Base-by-base conservation (phyloP, 1,140 invertebrate species). In the Augochlora pura region DNA sequence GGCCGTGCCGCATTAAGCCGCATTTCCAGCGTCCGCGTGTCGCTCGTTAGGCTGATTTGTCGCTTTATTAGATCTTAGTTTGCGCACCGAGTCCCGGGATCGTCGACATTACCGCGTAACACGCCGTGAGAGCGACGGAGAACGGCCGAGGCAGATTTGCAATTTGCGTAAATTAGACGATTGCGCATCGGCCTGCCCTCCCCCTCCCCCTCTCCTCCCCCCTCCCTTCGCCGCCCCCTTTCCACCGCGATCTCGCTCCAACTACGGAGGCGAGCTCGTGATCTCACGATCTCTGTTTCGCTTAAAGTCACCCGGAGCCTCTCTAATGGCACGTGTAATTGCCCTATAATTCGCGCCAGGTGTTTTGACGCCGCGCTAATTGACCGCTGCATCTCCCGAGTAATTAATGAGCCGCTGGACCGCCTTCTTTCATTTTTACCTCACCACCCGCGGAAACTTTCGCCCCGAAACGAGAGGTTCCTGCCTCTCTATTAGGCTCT, bases 51-150 rank as follows among this genome's bases (percentile, higher is more conserved):
- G 73, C 88, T 93, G 91, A 93, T 93, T 93, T 92, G 91, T 93
- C 88, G 92, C 91, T 93, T 93, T 93, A 92, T 92, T 92, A 92
- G 91, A 92, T 92, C 91, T 92, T 92, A 91, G 89, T 88, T 91
- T 88, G 84, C 77, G 75, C 52, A 71, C 66, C 66, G 59, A 27
- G 49, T 69, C 64, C 63, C 57, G 70, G 69, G 80, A 88, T 84
- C 75, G 78, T 71, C 80, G 70, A 83, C 82, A 85, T 86, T 83
- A 77, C 67, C 67, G 63, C 70, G 60, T 52, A 46, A 73, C 72
- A 54, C 57, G 72, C 59, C 77, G 70, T 42, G 66, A 68, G 66
- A 65, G 60, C 59, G 69, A 67, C 57, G 59, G 42, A 71, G 57
- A 77, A 63, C 66, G 2, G 38, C 49, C 18, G 14, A 60, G 39